phyloP scores from a whole-genome alignment of 2,888 invertebrate genomes.

The Buathra laborator region DNA sequence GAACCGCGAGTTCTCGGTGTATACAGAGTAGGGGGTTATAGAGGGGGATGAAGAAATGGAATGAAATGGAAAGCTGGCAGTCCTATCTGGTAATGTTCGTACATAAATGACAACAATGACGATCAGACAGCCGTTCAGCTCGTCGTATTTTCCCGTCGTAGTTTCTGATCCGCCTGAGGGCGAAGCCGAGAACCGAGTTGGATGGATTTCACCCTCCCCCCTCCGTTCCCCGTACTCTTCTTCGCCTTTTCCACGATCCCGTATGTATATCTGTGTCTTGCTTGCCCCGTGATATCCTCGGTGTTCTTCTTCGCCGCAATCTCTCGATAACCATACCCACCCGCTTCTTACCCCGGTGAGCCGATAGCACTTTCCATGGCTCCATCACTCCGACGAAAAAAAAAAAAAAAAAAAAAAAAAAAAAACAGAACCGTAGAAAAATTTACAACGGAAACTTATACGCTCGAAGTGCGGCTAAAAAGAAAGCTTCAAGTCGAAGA shows the following conservation, averaged over 20 bases:
- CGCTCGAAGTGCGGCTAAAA: slow-evolving; percentile 48
- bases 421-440: slow-evolving; percentile 38
- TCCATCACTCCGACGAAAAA: slow-evolving; percentile 33
- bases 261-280: slow-evolving; percentile 72
- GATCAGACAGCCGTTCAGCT: slow-evolving; percentile 74
- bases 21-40: slow-evolving; percentile 15
- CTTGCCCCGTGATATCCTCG: slow-evolving; percentile 83
- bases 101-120: slow-evolving; percentile 78
- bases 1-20: slow-evolving; percentile 42
- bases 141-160: slow-evolving; percentile 59
- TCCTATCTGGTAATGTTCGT: slow-evolving; percentile 65
- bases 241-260: slow-evolving; percentile 63
- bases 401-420: not conserved
- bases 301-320: slow-evolving; percentile 81
- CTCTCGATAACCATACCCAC: slow-evolving; percentile 65
- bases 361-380: slow-evolving; percentile 50
- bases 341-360: slow-evolving; percentile 46
- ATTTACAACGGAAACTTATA: slow-evolving; percentile 47
- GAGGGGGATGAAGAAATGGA: slow-evolving; percentile 57
- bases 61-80: slow-evolving; percentile 64
- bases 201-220: slow-evolving; percentile 81
- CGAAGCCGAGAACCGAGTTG: slow-evolving; percentile 77
- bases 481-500: slow-evolving; percentile 30
- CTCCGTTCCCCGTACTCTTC: slow-evolving; percentile 74
- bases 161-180: slow-evolving; percentile 64